Evolutionary conservation across 2,888 invertebrate genomes (phyloP), one percentile per base, ranked within the genome.

Genomic region (Sarcophaga carnaria): DNA sequence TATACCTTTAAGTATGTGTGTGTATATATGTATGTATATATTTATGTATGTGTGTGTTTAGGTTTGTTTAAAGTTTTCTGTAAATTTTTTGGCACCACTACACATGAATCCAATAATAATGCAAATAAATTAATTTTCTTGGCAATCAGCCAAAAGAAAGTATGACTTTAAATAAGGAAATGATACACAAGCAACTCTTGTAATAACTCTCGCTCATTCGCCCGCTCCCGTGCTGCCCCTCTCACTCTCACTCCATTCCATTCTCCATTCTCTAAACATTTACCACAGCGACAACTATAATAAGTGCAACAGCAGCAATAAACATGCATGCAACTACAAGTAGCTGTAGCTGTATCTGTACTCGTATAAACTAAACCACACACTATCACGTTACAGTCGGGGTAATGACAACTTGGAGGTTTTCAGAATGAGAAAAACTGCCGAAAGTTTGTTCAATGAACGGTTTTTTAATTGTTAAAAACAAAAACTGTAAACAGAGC

Each of bases 111-210:
- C 54, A 81, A 81, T 84, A 87, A 84, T 81, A 87, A 84, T 84
- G 81, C 76, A 84, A 84, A 87, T 87, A 87, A 87, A 87, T 87
- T 81, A 84, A 87, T 84, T 87, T 87, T 87, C 79, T 76, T 87
- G 87, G 87, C 87, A 79, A 62, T 62, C 27, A 59, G 66, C 84
- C 87, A 84, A 82, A 54, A 79, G 76, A 82, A 82, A 82, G 81
- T 84, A 82, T 82, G 87, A 84, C 87, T 84, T 80, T 81, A 87
- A 87, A 84, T 87, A 87, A 84, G 84, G 81, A 87, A 84, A 84
- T 84, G 67, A 87, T 82, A 87, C 81, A 81, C 81, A 85, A 85
- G 76, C 76, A 76, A 76, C 66, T 85, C 66, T 85, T 85, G 80
- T 85, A 71, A 80, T 80, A 85, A 77, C 76, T 80, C 80, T 10